These are phyloP conservation scores for Lethenteron camtschaticum DNA, from an alignment of 2,113 vertebrate genomes.

Conservation along the genomic window DNA sequence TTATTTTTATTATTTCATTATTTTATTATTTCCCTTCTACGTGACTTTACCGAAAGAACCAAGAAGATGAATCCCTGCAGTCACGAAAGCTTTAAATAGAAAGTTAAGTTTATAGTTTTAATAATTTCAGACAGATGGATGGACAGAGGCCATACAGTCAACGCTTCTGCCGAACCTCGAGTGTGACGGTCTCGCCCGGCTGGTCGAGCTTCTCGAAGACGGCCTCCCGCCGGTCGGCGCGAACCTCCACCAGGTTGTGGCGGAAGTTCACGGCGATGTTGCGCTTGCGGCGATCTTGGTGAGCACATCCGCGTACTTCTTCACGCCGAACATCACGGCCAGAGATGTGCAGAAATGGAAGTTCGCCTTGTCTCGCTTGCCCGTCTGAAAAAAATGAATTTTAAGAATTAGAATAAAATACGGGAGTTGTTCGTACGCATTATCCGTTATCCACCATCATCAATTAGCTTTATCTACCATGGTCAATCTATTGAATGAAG, in stretches of 20 bases:
- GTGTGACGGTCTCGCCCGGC: constrained; percentile 46
- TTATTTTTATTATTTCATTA: too few relatives aligned
- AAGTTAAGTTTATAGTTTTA: too few relatives aligned
- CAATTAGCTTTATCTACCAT: too few relatives aligned
- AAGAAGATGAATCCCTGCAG: too few relatives aligned
- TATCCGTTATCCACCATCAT: too few relatives aligned
- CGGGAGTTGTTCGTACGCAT: too few relatives aligned
- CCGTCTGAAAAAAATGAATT: constrained; percentile 30
- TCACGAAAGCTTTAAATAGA: too few relatives aligned
- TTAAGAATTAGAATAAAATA: neutral
- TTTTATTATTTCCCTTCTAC: too few relatives aligned
- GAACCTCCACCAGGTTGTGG: constrained; percentile 57
- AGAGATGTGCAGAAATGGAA: constrained; percentile 45
- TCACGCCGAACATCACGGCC: constrained; percentile 40
- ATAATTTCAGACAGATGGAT: too few relatives aligned
- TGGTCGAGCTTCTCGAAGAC: constrained; percentile 77
- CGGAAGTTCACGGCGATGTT: constrained; percentile 48
- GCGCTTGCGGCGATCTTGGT: constrained; percentile 44
- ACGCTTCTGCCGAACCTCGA: constrained; percentile 24
- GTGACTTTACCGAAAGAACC: too few relatives aligned
- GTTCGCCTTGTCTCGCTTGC: constrained; percentile 48
- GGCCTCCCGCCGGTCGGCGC: constrained; percentile 58
- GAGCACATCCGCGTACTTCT: constrained; percentile 69
- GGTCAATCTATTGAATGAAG: too few relatives aligned
- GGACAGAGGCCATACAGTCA: too few relatives aligned